A percentile compares a stretch with the other conserved stretches of the same genome.
phyloP scores from a whole-genome alignment of 2,113 vertebrate species.

The Nothobranchius furzeri region DNA sequence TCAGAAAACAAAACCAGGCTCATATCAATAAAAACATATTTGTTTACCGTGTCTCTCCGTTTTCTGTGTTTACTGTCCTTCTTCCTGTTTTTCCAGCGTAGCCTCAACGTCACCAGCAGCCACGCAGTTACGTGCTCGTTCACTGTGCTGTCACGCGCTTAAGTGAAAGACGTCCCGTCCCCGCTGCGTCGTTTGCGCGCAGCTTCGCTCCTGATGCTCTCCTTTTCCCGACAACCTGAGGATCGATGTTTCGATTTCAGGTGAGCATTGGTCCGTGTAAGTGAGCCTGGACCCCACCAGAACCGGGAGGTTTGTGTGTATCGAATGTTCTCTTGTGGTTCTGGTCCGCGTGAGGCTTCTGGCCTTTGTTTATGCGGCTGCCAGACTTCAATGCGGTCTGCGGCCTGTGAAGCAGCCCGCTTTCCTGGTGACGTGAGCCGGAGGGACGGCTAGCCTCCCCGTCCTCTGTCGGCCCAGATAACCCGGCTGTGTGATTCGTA shows the following conservation, averaged over 20 bases:
- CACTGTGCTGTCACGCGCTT: conserved; percentile 43
- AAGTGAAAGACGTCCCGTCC: conserved; percentile 27
- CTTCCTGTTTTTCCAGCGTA: too few species aligned
- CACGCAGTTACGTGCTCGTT: conserved; percentile 47
- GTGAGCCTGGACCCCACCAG: background rate
- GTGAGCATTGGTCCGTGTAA: conserved; percentile 46
- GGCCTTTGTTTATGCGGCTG: conserved; percentile 65
- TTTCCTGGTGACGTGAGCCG: conserved; percentile 37
- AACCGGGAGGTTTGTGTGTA: accelerated
- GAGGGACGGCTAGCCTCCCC: background rate
- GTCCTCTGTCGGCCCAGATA: accelerated
- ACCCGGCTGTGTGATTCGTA: background rate
- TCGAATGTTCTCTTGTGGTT: too few species aligned
- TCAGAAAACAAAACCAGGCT: too few species aligned
- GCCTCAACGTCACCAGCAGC: too few species aligned
- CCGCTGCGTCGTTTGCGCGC: conserved; percentile 75
- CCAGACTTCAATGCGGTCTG: conserved; percentile 30
- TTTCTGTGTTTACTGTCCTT: too few species aligned
- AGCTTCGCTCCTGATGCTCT: conserved; percentile 61
- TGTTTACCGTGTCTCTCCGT: too few species aligned
- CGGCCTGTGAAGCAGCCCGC: conserved; percentile 67
- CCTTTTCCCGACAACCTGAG: conserved; percentile 52
- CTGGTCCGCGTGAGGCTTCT: background rate
- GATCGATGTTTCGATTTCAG: conserved; percentile 84
- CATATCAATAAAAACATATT: too few species aligned